These are phyloP conservation scores for Sycophila texana DNA, from an alignment of 2,888 invertebrate species.

Conservation along the genomic window DNA sequence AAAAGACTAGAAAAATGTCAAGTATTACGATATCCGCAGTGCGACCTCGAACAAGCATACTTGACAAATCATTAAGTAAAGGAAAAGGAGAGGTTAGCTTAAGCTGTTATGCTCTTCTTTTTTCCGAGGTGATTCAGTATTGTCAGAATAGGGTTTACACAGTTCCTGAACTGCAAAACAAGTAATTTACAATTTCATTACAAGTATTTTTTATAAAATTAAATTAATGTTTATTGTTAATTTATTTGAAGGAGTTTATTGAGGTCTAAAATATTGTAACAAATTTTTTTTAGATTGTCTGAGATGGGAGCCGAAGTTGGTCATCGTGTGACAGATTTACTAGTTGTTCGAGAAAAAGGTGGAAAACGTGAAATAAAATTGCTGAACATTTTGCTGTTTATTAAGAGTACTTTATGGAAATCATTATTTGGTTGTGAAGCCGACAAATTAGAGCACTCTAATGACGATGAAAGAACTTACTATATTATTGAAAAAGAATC, in stretches of 20 bases:
- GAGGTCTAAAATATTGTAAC: neutral
- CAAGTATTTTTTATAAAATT: conserved; percentile 2
- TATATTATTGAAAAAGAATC: conserved; percentile 99
- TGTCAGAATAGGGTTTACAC: conserved; percentile 97
- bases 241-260: no score
- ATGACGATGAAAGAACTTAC: conserved; percentile 98
- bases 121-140: conserved; percentile 98
- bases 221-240: conserved; percentile 1
- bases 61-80: conserved; percentile 93
- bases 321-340: conserved; percentile 92
- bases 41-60: conserved; percentile 85
- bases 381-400: conserved; percentile 94
- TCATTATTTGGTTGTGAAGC: conserved; percentile 98
- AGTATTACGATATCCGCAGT: conserved; percentile 71
- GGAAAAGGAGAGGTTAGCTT: conserved; percentile 95
- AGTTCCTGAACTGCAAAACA: conserved; percentile 95
- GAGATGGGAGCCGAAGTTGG: conserved; percentile 98
- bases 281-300: conserved; percentile 82
- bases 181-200: conserved; percentile 78
- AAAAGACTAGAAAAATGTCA: conserved; percentile 59
- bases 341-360: conserved; percentile 94
- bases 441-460: conserved; percentile 98
- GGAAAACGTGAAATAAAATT: conserved; percentile 96
- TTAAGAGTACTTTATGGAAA: conserved; percentile 98
- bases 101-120: conserved; percentile 94